These are phyloP conservation scores for Micrasema longulum DNA, from an alignment of 1,140 invertebrate genomes.

Conservation along the genomic window DNA sequence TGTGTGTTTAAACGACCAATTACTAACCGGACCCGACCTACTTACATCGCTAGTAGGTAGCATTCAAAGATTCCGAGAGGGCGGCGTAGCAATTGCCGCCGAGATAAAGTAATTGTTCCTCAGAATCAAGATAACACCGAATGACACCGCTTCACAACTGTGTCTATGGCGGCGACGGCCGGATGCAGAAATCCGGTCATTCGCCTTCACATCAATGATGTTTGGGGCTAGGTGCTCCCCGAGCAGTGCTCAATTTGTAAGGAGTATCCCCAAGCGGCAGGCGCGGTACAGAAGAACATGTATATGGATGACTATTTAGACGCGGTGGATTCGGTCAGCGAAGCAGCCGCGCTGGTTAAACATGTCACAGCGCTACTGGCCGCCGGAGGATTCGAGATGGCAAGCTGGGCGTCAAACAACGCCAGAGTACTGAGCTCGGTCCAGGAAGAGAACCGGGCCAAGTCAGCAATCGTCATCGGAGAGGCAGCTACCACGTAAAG, in stretches of 20 bases:
- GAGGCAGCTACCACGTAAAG: not conserved
- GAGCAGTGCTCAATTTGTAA: slow-evolving; percentile 39
- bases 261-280: not conserved
- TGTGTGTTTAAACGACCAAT: too few species aligned
- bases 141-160: too few species aligned
- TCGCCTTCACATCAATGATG: slow-evolving; percentile 19
- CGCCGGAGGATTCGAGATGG: not conserved
- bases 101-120: too few species aligned
- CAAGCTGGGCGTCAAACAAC: not conserved
- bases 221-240: slow-evolving; percentile 48
- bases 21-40: too few species aligned
- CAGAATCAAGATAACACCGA: too few species aligned
- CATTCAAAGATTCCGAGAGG: too few species aligned
- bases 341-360: not conserved
- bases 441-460: not conserved
- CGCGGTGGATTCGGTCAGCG: not conserved
- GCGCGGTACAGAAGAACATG: not conserved
- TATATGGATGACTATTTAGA: slow-evolving; percentile 1
- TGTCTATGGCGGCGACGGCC: too few species aligned
- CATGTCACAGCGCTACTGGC: not conserved
- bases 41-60: too few species aligned
- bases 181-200: too few species aligned
- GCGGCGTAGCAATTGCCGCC: too few species aligned
- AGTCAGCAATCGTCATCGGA: not conserved
- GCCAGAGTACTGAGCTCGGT: not conserved